A percentile compares a stretch with the other conserved stretches of the same genome.
Evolutionary conservation across 2,888 invertebrate species (phyloP).

Genomic region (Pherbina coryleti): DNA sequence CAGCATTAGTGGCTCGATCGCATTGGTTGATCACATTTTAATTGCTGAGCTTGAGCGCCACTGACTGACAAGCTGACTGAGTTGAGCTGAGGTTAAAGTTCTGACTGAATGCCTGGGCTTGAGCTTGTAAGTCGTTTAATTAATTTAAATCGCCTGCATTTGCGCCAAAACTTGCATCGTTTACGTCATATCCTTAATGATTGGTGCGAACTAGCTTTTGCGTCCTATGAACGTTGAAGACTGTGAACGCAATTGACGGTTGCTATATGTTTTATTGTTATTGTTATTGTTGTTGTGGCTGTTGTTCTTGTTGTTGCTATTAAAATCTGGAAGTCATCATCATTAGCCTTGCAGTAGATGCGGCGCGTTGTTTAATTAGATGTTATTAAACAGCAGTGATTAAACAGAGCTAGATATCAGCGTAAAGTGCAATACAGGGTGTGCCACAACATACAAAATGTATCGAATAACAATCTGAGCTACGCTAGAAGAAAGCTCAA

Average conservation of each 20-base stretch:
- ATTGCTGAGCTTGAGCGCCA: constrained; percentile 19
- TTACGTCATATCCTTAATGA: constrained; percentile 13
- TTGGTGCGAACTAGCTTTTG: not conserved
- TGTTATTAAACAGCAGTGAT: constrained; percentile 11
- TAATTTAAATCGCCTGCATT: constrained; percentile 43
- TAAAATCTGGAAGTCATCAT: constrained; percentile 40
- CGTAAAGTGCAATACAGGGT: too few species aligned
- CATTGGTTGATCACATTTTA: constrained; percentile 44
- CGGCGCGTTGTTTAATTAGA: constrained; percentile 6
- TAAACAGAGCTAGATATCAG: not conserved
- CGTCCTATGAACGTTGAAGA: not conserved
- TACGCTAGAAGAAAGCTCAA: too few species aligned
- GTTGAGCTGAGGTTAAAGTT: not conserved
- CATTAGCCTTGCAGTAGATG: constrained; percentile 34
- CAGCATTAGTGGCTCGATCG: not conserved
- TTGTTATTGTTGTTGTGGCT: constrained; percentile 12
- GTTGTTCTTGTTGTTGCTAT: constrained; percentile 10
- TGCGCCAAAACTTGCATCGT: constrained; percentile 8
- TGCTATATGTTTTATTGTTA: not conserved
- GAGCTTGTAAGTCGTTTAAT: constrained; percentile 36
- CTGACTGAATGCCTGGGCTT: not conserved
- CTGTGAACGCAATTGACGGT: not conserved
- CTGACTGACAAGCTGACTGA: not conserved
- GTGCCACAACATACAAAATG: too few species aligned
- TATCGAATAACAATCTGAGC: too few species aligned